Evolutionary conservation across 2,888 invertebrate species (phyloP), one percentile per base, ranked within the genome.

Genomic region (Noctua comes): DNA sequence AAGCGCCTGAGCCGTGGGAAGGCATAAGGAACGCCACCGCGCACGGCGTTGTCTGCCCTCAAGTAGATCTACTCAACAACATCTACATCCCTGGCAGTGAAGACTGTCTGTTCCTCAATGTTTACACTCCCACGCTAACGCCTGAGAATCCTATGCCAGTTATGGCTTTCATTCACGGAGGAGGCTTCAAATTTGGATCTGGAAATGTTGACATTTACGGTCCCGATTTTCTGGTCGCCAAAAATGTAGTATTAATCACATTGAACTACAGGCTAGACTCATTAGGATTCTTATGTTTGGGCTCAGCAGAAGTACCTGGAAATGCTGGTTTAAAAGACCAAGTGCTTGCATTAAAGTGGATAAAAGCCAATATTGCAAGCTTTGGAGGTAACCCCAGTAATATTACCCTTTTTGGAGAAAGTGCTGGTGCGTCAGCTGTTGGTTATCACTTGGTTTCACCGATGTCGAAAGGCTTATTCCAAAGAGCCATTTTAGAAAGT

Each of bases 281-380:
- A 0, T 86, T 97, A 6, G 97, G 97, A 1, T 97, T 97, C 85
- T 91, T 97, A 1, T 97, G 97, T 46, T 94, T 97, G 1, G 93
- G 93, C 27, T 97, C 97, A 31, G 88, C 90, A 73, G 97, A 97
- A 68, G 97, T 97, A 0, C 97, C 97, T 0, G 97, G 97, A 5
- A 98, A 98, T 89, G 97, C 97, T 79, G 97, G 97, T 0, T 86
- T 97, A 31, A 97, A 97, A 85, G 94, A 94, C 65, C 93, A 93
- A 90, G 91, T 92, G 0, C 88, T 90, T 10, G 93, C 94, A 31
- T 77, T 94, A 36, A 91, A 86, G 76, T 94, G 94, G 93, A 90
- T 94, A 0, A 86, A 91, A 51, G 86, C 89, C 27, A 93, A 93
- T 70, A 93, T 94, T n/a, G 57, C 72, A 0, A 80, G 82, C 13